A percentile compares a stretch with the other conserved stretches of the same genome.
These are phyloP conservation scores for Diorhabda sublineata DNA, from an alignment of 1,140 invertebrate genomes.

Conservation along the genomic window DNA sequence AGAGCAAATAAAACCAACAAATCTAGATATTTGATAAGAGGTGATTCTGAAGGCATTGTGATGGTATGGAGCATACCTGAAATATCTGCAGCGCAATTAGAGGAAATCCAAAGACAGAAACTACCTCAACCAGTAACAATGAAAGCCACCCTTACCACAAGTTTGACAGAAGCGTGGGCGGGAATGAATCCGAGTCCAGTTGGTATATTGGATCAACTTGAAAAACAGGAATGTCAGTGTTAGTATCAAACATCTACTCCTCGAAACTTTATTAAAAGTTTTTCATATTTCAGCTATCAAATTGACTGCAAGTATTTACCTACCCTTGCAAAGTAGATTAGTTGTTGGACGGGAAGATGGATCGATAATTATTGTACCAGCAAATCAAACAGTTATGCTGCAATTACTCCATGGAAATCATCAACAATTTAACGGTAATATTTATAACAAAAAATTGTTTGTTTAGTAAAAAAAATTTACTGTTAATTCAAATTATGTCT, in stretches of 20 bases:
- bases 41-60: conserved; percentile 85
- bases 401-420: conserved; percentile 88
- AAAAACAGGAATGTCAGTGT: conserved; percentile 47
- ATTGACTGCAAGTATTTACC: conserved; percentile 87
- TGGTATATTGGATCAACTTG: conserved; percentile 86
- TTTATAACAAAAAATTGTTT: neutral
- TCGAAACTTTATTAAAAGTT: neutral
- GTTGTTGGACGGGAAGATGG: conserved; percentile 95
- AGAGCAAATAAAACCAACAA: conserved; percentile 54
- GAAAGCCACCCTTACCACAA: conserved; percentile 71
- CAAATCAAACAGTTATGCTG: conserved; percentile 91
- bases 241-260: conserved; percentile 13
- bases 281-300: conserved; percentile 54
- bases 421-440: conserved; percentile 76
- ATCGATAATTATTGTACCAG: conserved; percentile 94
- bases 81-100: conserved; percentile 63
- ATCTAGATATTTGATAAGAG: conserved; percentile 70
- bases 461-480: neutral
- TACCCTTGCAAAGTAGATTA: conserved; percentile 86
- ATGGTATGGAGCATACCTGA: conserved; percentile 86
- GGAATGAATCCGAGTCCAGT: conserved; percentile 81
- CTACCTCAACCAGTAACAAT: conserved; percentile 49
- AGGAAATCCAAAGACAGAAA: conserved; percentile 53
- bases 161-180: conserved; percentile 79
- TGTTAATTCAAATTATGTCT: neutral